phyloP scores from a whole-genome alignment of 1,140 invertebrate species.

The Aleiodes sp. region DNA sequence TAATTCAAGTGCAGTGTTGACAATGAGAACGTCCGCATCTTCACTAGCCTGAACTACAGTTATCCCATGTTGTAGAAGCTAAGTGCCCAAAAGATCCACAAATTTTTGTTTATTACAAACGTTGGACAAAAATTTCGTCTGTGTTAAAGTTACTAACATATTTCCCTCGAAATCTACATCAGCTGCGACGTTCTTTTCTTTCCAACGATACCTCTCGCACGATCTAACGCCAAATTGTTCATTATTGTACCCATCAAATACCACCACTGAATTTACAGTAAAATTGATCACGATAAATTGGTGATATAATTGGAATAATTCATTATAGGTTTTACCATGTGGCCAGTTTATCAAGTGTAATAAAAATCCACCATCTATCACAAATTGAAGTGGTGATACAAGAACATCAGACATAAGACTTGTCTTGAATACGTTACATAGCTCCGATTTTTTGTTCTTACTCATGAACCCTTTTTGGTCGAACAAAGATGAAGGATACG shows the following conservation, averaged over 20 bases:
- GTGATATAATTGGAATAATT: conserved; percentile 19
- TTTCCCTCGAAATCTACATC: not conserved
- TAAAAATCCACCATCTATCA: conserved; percentile 39
- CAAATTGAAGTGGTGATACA: not conserved
- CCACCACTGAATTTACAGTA: not conserved
- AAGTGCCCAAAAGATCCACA: conserved; percentile 17
- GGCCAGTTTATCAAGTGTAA: conserved; percentile 36
- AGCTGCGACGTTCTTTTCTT: conserved; percentile 4
- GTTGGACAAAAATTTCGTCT: conserved; percentile 36
- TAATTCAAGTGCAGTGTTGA: conserved; percentile 14
- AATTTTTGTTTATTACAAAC: conserved; percentile 33
- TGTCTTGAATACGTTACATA: conserved; percentile 48
- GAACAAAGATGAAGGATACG: conserved; percentile 50
- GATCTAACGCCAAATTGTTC: conserved; percentile 12
- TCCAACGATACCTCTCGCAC: conserved; percentile 26
- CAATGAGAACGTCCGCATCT: conserved; percentile 31
- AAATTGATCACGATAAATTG: conserved; percentile 16
- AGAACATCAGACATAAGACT: not conserved
- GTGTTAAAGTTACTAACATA: conserved; percentile 14
- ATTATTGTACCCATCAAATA: conserved; percentile 29
- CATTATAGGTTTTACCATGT: conserved; percentile 20
- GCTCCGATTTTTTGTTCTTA: conserved; percentile 52
- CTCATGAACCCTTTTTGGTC: conserved; percentile 51
- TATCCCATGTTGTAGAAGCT: conserved; percentile 11
- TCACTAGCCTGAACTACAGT: conserved; percentile 2